A percentile compares a stretch with the other conserved stretches of the same genome.
These are phyloP conservation scores for Hololepta plana DNA, from an alignment of 2,888 invertebrate species.

Conservation along the genomic window DNA sequence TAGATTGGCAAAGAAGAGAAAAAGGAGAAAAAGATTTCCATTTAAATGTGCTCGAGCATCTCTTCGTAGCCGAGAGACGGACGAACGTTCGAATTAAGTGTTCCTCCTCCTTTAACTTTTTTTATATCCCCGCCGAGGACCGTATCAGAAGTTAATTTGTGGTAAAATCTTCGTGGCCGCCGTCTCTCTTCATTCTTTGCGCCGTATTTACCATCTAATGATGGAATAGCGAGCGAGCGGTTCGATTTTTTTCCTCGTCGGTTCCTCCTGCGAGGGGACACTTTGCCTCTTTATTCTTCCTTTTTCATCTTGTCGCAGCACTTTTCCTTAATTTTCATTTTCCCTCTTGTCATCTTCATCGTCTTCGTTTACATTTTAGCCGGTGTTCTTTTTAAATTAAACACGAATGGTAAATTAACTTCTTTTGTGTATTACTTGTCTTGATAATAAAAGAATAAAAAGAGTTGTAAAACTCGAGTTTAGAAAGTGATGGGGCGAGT, in stretches of 20 bases:
- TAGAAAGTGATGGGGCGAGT: too few species aligned
- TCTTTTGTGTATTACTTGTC: too few species aligned
- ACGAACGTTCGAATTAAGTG: constrained; percentile 14
- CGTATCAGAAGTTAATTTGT: constrained; percentile 30
- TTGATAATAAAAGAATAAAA: too few species aligned
- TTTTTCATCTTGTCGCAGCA: constrained; percentile 1
- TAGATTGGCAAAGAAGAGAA: too few species aligned
- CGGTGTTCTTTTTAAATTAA: constrained; percentile 1
- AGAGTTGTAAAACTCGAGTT: too few species aligned
- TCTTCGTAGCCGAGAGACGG: constrained; percentile 4
- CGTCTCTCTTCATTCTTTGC: constrained; percentile 9
- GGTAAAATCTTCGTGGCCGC: constrained; percentile 27
- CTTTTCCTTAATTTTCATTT: constrained; percentile 3
- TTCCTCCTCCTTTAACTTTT: constrained; percentile 17
- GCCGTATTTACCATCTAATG: constrained; percentile 24
- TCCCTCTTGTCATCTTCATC: constrained; percentile 4
- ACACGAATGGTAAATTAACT: too few species aligned
- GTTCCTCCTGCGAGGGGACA: not conserved
- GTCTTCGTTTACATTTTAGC: constrained; percentile 6
- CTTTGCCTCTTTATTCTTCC: constrained; percentile 3
- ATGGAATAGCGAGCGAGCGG: constrained; percentile 17
- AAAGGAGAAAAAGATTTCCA: too few species aligned
- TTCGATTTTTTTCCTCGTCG: not conserved
- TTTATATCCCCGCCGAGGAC: constrained; percentile 29
- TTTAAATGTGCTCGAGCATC: constrained; percentile 24